Conservation (phyloP, 2,888 invertebrate species). For the Agrypnus murinus region DNA sequence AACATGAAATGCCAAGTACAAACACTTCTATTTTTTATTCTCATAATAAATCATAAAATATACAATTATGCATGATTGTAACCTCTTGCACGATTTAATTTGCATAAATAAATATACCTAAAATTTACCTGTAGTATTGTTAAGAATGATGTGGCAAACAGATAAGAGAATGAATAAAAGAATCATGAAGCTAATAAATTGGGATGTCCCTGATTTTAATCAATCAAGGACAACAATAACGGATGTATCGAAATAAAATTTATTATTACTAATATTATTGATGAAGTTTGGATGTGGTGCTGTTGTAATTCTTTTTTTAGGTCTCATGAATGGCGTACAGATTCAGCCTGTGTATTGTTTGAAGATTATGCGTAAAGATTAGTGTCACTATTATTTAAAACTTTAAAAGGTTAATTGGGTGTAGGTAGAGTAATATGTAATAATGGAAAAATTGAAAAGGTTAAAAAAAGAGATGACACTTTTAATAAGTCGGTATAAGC, state of each 20-base stretch:
- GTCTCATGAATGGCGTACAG: no score
- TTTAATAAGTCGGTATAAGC: no score
- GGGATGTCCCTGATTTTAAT: not conserved
- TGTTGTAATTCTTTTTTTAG: no score
- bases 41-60: no score
- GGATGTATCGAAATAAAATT: not conserved
- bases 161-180: not conserved
- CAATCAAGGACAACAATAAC: slow-evolving; percentile 25
- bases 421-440: slow-evolving; percentile 26
- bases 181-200: no score
- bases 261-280: slow-evolving; percentile 7
- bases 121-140: no score
- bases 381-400: slow-evolving; percentile 1
- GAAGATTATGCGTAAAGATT: not conserved
- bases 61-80: no score
- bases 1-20: no score
- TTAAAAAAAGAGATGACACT: slow-evolving; percentile 15
- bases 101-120: no score
- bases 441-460: slow-evolving; percentile 22
- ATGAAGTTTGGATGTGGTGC: no score
- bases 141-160: slow-evolving; percentile 3
- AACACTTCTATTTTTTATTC: no score
- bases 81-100: not conserved
- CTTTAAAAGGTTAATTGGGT: slow-evolving; percentile 22
- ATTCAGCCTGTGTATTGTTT: no score